Evolutionary conservation across 1,140 invertebrate species (phyloP).

Genomic region (Ceratina australensis): DNA sequence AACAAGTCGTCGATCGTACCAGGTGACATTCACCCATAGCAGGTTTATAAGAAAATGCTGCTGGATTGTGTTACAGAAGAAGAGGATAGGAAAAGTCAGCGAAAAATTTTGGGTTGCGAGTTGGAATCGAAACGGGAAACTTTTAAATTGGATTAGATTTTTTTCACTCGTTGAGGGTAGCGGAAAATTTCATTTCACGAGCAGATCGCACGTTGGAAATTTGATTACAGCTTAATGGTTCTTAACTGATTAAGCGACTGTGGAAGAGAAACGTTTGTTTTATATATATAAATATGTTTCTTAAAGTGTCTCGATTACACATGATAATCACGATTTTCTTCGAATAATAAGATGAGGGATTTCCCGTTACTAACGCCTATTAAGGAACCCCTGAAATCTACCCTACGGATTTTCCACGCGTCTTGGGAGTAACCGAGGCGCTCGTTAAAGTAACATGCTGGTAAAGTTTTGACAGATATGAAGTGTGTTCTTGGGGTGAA

Average conservation of each 20-base stretch:
- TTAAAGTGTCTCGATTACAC: no score
- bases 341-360: not conserved
- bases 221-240: no score
- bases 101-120: not conserved
- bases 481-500: not conserved
- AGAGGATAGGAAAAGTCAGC: not conserved
- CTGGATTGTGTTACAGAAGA: not conserved
- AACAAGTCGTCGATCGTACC: not conserved
- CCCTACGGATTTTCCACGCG: not conserved
- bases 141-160: not conserved
- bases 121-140: not conserved
- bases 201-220: no score
- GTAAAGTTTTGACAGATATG: not conserved
- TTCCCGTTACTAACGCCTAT: not conserved
- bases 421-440: not conserved
- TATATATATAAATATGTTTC: no score
- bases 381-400: not conserved
- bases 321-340: no score
- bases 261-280: no score
- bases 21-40: not conserved
- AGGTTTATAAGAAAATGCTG: not conserved
- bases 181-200: no score
- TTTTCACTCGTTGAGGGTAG: not conserved
- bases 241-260: no score
- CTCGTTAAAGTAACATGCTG: not conserved